A percentile compares a stretch with the other conserved stretches of the same genome.
phyloP scores from a whole-genome alignment of 2,797 vertebrate species.

The Cryptoblepharus egeriae region DNA sequence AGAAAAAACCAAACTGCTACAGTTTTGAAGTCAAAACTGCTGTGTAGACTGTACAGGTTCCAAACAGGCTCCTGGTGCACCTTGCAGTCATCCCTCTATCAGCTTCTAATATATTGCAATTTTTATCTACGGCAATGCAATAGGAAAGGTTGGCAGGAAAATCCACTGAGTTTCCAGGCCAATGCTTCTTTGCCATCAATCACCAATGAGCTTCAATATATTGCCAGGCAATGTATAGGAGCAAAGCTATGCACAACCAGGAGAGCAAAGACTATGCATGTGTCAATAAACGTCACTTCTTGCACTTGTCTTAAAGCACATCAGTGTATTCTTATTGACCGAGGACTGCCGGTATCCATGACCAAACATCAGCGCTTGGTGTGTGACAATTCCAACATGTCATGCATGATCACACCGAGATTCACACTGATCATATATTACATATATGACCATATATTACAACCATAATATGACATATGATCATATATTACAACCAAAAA shows the following conservation, averaged over 20 bases:
- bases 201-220: conserved; percentile 12
- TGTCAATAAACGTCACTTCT: no score
- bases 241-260: not conserved
- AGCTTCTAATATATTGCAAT: conserved; percentile 16
- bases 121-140: conserved; percentile 11
- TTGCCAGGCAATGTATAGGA: conserved; percentile 8
- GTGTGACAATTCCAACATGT: not conserved
- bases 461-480: no score
- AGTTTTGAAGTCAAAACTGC: not conserved
- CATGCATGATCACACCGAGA: no score
- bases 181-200: not conserved
- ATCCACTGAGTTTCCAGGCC: conserved; percentile 2
- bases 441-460: no score
- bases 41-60: not conserved
- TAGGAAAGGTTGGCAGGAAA: not conserved
- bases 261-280: not conserved
- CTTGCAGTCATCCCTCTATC: conserved; percentile 29
- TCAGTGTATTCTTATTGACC: no score
- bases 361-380: not conserved
- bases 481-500: no score
- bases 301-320: no score
- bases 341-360: no score
- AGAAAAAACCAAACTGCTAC: no score
- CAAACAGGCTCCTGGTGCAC: not conserved
- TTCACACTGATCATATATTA: no score